These are phyloP conservation scores for Marisa cornuarietis DNA, from an alignment of 1,140 invertebrate genomes.

Conservation along the genomic window DNA sequence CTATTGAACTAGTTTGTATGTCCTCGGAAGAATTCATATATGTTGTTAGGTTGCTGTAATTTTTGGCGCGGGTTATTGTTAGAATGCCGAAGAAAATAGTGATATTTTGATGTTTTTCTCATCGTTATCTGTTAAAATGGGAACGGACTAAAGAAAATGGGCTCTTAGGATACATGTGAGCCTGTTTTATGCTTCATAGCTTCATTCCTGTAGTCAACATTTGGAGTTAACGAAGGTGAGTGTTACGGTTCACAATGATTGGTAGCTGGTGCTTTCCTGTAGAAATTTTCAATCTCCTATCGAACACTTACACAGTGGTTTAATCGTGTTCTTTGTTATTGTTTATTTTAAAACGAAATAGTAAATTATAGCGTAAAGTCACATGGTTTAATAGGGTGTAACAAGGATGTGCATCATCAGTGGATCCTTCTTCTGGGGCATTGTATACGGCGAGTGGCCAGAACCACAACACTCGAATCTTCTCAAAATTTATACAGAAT, in stretches of 20 bases:
- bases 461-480: too few species aligned
- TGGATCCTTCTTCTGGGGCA: too few species aligned
- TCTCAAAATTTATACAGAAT: too few species aligned
- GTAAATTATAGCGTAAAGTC: too few species aligned
- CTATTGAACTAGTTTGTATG: slow-evolving; percentile 23
- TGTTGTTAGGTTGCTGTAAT: slow-evolving; percentile 49
- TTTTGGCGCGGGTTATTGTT: slow-evolving; percentile 57
- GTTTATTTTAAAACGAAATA: too few species aligned
- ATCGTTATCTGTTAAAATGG: slow-evolving; percentile 25
- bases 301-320: too few species aligned
- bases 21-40: slow-evolving; percentile 16
- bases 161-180: slow-evolving; percentile 26
- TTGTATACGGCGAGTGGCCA: too few species aligned
- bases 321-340: too few species aligned
- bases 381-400: too few species aligned
- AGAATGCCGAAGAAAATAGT: slow-evolving; percentile 39
- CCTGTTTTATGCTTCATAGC: slow-evolving; percentile 12
- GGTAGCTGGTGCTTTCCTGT: slow-evolving; percentile 5
- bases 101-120: slow-evolving; percentile 29
- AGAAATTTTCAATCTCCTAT: too few species aligned
- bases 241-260: slow-evolving; percentile 31
- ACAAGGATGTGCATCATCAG: too few species aligned
- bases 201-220: slow-evolving; percentile 11
- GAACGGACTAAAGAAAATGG: slow-evolving; percentile 24
- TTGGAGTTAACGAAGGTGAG: slow-evolving; percentile 30